Conservation (phyloP, 2,797 vertebrate species). For the Falco columbarius region DNA sequence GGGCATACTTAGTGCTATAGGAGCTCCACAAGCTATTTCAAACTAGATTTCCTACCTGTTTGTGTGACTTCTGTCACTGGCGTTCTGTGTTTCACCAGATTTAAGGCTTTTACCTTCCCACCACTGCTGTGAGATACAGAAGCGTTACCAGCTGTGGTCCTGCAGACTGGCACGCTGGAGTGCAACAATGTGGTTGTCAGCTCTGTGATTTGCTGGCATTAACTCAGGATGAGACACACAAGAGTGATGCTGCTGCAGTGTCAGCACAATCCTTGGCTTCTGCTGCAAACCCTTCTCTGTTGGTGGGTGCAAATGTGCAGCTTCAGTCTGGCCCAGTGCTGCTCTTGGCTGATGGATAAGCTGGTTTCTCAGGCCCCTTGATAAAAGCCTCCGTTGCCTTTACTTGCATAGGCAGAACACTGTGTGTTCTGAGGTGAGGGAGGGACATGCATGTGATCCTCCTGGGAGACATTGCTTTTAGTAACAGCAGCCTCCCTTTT, state of each 20-base stretch:
- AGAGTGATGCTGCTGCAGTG: not conserved
- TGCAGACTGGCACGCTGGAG: not conserved
- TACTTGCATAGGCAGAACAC: not conserved
- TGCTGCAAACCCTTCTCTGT: not conserved
- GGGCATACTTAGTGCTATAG: not conserved
- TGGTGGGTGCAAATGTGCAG: accelerated
- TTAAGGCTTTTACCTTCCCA: not conserved
- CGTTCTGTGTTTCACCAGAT: not conserved
- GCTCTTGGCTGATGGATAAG: not conserved
- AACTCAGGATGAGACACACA: accelerated
- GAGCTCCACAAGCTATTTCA: not conserved
- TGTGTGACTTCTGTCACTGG: not conserved
- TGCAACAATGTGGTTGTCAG: accelerated
- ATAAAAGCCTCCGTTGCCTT: not conserved
- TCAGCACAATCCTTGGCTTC: not conserved
- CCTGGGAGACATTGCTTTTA: not conserved
- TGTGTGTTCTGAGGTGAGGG: not conserved
- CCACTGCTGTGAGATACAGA: not conserved
- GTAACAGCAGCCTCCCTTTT: not conserved
- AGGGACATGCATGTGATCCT: accelerated
- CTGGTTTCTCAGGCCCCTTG: not conserved
- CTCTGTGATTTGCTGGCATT: not conserved
- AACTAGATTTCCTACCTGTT: not conserved
- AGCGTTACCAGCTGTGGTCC: not conserved
- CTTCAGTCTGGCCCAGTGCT: not conserved